phyloP scores from a whole-genome alignment of 2,113 vertebrate genomes.

The Pampusana beccarii region DNA sequence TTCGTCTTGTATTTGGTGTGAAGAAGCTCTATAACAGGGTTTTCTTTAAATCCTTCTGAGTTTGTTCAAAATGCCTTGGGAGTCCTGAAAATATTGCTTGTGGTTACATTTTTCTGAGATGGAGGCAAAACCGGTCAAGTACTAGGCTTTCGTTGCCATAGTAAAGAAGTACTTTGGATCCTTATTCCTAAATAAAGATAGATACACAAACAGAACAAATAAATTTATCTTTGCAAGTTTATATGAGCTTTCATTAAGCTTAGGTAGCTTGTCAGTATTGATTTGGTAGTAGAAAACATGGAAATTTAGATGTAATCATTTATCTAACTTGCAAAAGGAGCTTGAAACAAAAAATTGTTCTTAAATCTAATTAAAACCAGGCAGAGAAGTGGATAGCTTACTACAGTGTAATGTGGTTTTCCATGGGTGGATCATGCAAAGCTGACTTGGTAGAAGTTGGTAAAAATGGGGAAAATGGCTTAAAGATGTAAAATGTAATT shows the following conservation, averaged over 20 bases:
- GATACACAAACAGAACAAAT: not conserved
- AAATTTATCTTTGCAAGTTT: not conserved
- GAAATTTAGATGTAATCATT: not conserved
- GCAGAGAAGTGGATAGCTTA: not conserved
- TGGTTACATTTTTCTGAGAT: not conserved
- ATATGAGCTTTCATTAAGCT: not conserved
- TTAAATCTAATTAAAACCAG: not conserved
- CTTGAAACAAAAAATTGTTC: not conserved
- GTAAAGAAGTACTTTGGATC: not conserved
- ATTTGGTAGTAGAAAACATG: not conserved
- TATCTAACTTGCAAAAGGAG: not conserved
- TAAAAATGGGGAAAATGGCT: not conserved
- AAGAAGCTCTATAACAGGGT: not conserved
- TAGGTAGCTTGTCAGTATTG: not conserved
- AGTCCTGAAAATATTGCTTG: not conserved
- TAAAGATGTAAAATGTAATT: not conserved
- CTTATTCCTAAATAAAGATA: not conserved
- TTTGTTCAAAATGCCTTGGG: not conserved
- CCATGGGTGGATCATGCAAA: not conserved
- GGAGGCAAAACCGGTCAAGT: not conserved
- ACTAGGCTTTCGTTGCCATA: not conserved
- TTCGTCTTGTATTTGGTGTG: not conserved
- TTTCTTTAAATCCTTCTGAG: not conserved
- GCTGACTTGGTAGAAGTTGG: not conserved
- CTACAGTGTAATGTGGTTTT: not conserved